Base-by-base conservation (phyloP, 2,113 vertebrate genomes). In the Dasyprocta punctata region DNA sequence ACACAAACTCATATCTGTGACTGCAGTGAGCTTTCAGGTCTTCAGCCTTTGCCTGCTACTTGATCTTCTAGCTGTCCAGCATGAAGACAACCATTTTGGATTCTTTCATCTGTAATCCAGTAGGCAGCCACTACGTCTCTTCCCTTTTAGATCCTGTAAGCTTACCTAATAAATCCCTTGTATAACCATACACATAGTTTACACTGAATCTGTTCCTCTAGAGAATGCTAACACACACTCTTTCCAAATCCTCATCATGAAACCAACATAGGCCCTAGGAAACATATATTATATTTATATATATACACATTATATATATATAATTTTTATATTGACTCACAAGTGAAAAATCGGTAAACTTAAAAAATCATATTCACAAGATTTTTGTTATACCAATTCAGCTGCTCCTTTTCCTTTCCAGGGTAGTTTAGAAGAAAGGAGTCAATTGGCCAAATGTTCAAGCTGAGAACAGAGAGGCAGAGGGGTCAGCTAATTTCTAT, bases 391-490 rank as follows among this genome's bases (percentile, higher is more conserved):
- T 36, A 90, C 33, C 30, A 71, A 92, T 93, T 86, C 69, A 75
- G 56, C 52, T 54, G 38, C 41, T 82, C 20, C 17, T 93, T 92
- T 93, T 92, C 90, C 73, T 91, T 33, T 49, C 44, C 54, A 61
- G 38, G 5, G 36, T 82, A 11, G 30, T 22, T 81, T 89, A 20
- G 52, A 92, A 73, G 52, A 47, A 67, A 96, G 60, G 47, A 92
- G 49, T 12, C 61, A 81, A 90, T 52, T 92, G 95, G 41, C 52
- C 44, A 85, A 71, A 89, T 96, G 92, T 95, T 94, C 89, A 95
- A 85, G 33, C 52, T 52, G 41, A 85, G 17, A 33, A 71, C 52
- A 94, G 22, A 77, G 89, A 80, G 36, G 7, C n/a, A 78, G 22
- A 89, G 69, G 52, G 47, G 56, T 90, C 75, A 90, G 75, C 56